Evolutionary conservation across 2,888 invertebrate species (phyloP).

Genomic region (Ochropleura plecta): DNA sequence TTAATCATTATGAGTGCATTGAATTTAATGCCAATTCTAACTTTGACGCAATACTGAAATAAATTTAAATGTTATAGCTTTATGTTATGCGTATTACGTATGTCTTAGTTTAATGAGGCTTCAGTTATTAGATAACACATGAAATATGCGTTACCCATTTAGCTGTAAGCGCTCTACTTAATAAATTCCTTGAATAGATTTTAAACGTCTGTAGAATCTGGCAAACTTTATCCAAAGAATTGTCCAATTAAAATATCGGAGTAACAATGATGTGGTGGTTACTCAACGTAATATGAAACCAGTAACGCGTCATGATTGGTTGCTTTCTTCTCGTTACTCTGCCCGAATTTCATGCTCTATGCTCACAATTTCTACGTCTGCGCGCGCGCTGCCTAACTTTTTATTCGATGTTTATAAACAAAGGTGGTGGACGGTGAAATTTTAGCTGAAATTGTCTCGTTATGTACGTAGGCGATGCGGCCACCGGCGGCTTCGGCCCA

Average conservation of each 20-base stretch:
- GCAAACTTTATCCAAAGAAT: slow-evolving; percentile 12
- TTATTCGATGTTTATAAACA: slow-evolving; percentile 62
- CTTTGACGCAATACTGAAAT: slow-evolving; percentile 5
- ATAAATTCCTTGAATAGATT: not conserved
- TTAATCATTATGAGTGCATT: slow-evolving; percentile 21
- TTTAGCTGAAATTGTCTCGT: slow-evolving; percentile 43
- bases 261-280: slow-evolving; percentile 50
- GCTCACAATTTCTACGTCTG: slow-evolving; percentile 53
- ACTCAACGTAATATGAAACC: slow-evolving; percentile 42
- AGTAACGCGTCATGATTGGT: slow-evolving; percentile 42
- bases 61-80: not conserved
- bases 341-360: slow-evolving; percentile 59
- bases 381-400: slow-evolving; percentile 40
- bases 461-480: slow-evolving; percentile 4
- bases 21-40: not conserved
- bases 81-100: not conserved
- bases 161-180: not conserved
- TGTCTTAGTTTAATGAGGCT: not conserved
- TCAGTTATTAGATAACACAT: not conserved
- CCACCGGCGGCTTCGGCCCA: not conserved
- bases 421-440: slow-evolving; percentile 54
- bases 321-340: slow-evolving; percentile 55
- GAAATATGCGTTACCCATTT: not conserved
- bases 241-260: slow-evolving; percentile 35
- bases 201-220: not conserved